These are phyloP conservation scores for Digitonthophagus gazella DNA, from an alignment of 2,888 invertebrate genomes.

Conservation along the genomic window DNA sequence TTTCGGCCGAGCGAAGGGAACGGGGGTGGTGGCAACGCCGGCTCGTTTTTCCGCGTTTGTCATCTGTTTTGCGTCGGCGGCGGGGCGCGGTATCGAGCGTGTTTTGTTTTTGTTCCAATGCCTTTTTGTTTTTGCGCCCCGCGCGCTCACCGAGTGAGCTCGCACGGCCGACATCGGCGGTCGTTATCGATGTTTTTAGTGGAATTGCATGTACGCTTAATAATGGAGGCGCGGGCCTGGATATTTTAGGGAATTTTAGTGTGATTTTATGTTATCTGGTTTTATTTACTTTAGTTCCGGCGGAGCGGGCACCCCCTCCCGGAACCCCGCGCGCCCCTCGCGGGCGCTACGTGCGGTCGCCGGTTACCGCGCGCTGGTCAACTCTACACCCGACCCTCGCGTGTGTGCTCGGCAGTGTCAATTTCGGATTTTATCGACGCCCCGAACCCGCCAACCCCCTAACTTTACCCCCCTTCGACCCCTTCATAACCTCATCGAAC, in stretches of 20 bases:
- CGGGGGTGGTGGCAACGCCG: background rate
- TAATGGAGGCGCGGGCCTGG: slow-evolving; percentile 48
- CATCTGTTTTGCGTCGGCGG: slow-evolving; percentile 23
- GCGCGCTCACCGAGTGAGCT: background rate
- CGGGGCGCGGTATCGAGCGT: slow-evolving; percentile 13
- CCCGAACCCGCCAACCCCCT: background rate
- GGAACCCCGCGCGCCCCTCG: slow-evolving; percentile 21
- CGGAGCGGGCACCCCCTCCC: background rate
- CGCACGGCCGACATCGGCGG: slow-evolving; percentile 36
- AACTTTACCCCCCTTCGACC: background rate
- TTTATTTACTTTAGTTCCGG: slow-evolving; percentile 37
- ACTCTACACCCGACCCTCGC: background rate
- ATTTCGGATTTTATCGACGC: background rate
- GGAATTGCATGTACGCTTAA: slow-evolving; percentile 51
- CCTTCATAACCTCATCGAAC: background rate
- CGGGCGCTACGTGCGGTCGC: slow-evolving; percentile 6
- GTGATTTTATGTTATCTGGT: slow-evolving; percentile 47
- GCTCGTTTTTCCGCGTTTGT: slow-evolving; percentile 28
- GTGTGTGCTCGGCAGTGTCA: background rate
- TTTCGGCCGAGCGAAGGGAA: background rate
- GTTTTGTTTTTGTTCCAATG: slow-evolving; percentile 26
- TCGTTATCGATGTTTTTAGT: slow-evolving; percentile 53
- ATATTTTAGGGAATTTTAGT: slow-evolving; percentile 48
- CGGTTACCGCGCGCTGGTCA: slow-evolving; percentile 5
- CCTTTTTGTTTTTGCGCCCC: slow-evolving; percentile 40